Evolutionary conservation across 30 jellyfish, hydroid and myxozoan genomes (phyloP), one percentile per base, ranked within the genome.

Genomic region (Rhopilema esculentum): DNA sequence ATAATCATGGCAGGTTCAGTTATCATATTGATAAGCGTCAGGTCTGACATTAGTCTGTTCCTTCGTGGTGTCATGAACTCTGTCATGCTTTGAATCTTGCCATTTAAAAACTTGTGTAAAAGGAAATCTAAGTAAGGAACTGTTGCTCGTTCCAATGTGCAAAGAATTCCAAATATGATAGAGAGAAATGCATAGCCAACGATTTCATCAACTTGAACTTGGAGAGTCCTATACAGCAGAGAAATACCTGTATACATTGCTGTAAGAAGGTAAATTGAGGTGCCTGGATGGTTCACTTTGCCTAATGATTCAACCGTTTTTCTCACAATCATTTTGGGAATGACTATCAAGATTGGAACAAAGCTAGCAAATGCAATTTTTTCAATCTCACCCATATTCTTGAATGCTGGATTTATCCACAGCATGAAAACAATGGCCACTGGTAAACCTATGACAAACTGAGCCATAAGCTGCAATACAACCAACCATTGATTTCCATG

Each of bases 51-150:
- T 23, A 85, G 71, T n/a, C 94, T 31, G 24, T 74, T 85, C 50
- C 85, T 83, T 29, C 88, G 73, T 24, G 94, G 94, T 33, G 94
- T 85, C 94, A 85, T 85, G 53, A 85, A 85, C 31, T 85, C 94
- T 20, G 85, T 40, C 67, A 65, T 1, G 27, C 74, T 85, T 31
- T 70, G 62, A 8, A 61, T 68, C 66, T 85, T 74, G 25, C 90
- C 90, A 17, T 21, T 67, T 66, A 85, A 40, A 48, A 73, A 68
- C 67, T 49, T 85, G 67, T 85, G 94, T 28, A 72, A 77, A 50
- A 85, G 48, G 88, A 72, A 85, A 78, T 85, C 94, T 0, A 74
- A 49, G 71, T 85, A 85, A 12, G 94, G 94, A 49, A 85, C 31
- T 19, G 77, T 65, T n/a, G 86, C 88, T 50, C 94, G 53, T 67